Evolutionary conservation across 37 sponge, comb jelly and placozoan species (phyloP), one percentile per base, ranked within the genome.

Genomic region (Petrosia ficiformis): DNA sequence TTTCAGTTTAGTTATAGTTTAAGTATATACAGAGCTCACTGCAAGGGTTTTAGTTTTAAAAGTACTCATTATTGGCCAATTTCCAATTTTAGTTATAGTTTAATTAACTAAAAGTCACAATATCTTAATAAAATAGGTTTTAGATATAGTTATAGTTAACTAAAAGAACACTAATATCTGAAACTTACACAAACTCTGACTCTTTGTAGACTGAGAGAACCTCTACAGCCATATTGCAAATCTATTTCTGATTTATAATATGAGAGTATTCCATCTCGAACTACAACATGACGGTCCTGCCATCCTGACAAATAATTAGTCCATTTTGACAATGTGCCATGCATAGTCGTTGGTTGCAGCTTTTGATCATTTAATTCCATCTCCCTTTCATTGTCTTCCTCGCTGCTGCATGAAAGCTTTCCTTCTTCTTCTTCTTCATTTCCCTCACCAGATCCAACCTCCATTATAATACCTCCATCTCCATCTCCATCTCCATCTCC

Each of bases 231-330:
- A 54, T 44, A 85, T 37, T 77, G 84, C 30, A 84, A 81, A 76
- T 96, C 96, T 3, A 58, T n/a, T 67, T 92, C 94, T 0, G 94
- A 89, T 67, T 89, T 93, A 80, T 81, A 96, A 71, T 96, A 96
- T 11, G 90, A 79, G 48, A 96, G 44, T 8, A 87, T 79, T 24
- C 96, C 96, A 5, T 86, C 82, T 8, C 54, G 72, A 1, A 96
- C 72, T 3, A 93, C 77, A 35, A 96, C 72, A 65, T 82, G 93
- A 8, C 96, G 90, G 29, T 92, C 90, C 79, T 96, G 96, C 96
- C 96, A 96, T 0, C 96, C 96, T 44, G 88, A 89, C 8, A 96
- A 72, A 82, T 91, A 96, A 79, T 96, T 96, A 39, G 96, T 96
- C 96, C 96, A 96, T 57, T 96, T 96, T 19, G 81, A 70, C 14